Percentiles rank a stretch among this genome's conserved stretches.
phyloP scores from a whole-genome alignment of 2,888 invertebrate genomes.

The Cryptocephalus primarius region DNA sequence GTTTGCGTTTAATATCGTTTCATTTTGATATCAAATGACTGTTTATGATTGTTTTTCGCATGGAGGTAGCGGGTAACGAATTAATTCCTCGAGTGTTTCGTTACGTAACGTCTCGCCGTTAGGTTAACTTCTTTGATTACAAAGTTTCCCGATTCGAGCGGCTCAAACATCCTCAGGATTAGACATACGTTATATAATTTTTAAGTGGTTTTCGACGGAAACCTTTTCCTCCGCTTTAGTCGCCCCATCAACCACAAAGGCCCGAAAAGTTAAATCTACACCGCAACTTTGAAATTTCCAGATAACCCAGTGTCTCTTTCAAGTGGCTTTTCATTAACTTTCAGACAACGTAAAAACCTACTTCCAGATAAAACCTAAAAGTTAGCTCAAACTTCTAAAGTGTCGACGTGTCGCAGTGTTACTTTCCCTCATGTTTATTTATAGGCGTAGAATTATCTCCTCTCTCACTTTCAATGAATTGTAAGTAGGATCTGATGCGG shows the following conservation, averaged over 20 bases:
- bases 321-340: slow-evolving; percentile 29
- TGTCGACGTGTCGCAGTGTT: slow-evolving; percentile 23
- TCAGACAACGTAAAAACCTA: slow-evolving; percentile 27
- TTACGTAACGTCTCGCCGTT: no score
- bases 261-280: background rate
- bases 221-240: background rate
- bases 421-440: slow-evolving; percentile 15
- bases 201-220: background rate
- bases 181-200: no score
- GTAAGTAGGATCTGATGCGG: background rate
- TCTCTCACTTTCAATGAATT: background rate
- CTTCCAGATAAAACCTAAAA: slow-evolving; percentile 24
- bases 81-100: no score
- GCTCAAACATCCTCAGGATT: no score
- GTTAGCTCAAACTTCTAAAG: slow-evolving; percentile 21
- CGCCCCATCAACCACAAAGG: background rate
- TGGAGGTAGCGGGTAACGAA: no score
- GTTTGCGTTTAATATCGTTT: no score
- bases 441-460: slow-evolving; percentile 1
- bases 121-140: no score
- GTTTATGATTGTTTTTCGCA: no score
- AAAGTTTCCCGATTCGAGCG: no score
- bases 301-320: slow-evolving; percentile 1
- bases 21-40: no score
- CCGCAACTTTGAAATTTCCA: background rate